Evolutionary conservation across 1,140 invertebrate species (phyloP).

Genomic region (Solenopsis fugax): DNA sequence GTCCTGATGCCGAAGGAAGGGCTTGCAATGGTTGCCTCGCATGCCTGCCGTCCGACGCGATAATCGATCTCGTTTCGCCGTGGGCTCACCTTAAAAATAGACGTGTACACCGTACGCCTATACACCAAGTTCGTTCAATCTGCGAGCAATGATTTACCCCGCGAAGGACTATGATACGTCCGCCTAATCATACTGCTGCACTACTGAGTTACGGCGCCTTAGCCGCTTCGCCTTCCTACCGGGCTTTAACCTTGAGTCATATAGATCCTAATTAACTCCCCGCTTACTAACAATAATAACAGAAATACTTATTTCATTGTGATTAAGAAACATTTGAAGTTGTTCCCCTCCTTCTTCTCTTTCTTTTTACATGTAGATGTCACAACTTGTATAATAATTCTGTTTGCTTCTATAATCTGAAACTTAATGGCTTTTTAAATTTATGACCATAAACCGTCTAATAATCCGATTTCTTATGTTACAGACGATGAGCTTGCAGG

Average conservation of each 20-base stretch:
- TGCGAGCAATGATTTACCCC: constrained; percentile 5
- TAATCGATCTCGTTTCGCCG: constrained; percentile 64
- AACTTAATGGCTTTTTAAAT: not conserved
- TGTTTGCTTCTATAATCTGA: not conserved
- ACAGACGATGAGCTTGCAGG: constrained; percentile 8
- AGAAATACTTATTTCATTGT: not conserved
- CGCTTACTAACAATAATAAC: not conserved
- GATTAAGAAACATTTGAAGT: not conserved
- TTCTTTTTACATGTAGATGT: not conserved
- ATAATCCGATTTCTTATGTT: constrained; percentile 23
- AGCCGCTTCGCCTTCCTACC: not conserved
- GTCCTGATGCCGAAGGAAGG: constrained; percentile 54
- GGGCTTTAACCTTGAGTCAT: not conserved
- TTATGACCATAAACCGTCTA: not conserved
- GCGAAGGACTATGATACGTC: constrained; percentile 23
- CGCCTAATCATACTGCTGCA: constrained; percentile 42
- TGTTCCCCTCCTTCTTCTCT: not conserved
- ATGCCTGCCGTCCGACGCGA: constrained; percentile 54
- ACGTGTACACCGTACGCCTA: not conserved
- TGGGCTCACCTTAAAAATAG: constrained; percentile 43
- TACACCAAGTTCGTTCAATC: constrained; percentile 25
- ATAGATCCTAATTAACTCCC: not conserved
- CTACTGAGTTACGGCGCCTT: constrained; percentile 38
- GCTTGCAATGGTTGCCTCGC: constrained; percentile 53
- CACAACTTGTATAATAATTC: not conserved